phyloP scores from a whole-genome alignment of 2,797 vertebrate species.

The Australoheros facetus region DNA sequence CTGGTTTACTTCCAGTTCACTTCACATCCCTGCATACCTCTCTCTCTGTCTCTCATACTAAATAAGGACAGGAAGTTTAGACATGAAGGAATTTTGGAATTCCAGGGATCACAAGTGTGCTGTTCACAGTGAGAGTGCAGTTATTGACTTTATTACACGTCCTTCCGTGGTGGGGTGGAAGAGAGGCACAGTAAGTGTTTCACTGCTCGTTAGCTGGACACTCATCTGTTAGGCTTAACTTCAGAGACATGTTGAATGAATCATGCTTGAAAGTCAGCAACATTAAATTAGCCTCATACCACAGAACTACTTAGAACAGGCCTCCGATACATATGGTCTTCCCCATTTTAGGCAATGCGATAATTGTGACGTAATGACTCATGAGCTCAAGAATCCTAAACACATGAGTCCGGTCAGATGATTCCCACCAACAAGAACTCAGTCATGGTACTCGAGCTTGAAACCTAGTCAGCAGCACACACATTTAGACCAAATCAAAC shows the following conservation, averaged over 20 bases:
- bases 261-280: background rate
- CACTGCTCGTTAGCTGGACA: conserved; percentile 15
- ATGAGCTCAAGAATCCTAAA: conserved; percentile 32
- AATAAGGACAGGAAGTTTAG: conserved; percentile 62
- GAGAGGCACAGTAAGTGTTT: conserved; percentile 9
- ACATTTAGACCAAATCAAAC: background rate
- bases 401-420: conserved; percentile 23
- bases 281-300: background rate
- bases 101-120: conserved; percentile 35
- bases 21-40: conserved; percentile 54
- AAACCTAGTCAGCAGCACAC: background rate
- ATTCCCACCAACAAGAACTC: conserved; percentile 3
- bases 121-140: conserved; percentile 26
- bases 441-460: background rate
- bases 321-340: conserved; percentile 4
- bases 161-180: conserved; percentile 16
- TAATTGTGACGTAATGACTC: conserved; percentile 30
- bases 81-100: conserved; percentile 57
- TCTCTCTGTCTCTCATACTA: conserved; percentile 50
- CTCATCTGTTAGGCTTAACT: background rate
- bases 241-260: conserved; percentile 1
- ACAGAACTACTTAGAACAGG: background rate
- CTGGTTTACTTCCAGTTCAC: conserved; percentile 75
- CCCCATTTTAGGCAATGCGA: conserved; percentile 19
- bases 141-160: conserved; percentile 27